Percentiles rank a stretch among this genome's conserved stretches.
These are phyloP conservation scores for Chloroceryle aenea DNA, from an alignment of 2,113 vertebrate genomes.

Conservation along the genomic window DNA sequence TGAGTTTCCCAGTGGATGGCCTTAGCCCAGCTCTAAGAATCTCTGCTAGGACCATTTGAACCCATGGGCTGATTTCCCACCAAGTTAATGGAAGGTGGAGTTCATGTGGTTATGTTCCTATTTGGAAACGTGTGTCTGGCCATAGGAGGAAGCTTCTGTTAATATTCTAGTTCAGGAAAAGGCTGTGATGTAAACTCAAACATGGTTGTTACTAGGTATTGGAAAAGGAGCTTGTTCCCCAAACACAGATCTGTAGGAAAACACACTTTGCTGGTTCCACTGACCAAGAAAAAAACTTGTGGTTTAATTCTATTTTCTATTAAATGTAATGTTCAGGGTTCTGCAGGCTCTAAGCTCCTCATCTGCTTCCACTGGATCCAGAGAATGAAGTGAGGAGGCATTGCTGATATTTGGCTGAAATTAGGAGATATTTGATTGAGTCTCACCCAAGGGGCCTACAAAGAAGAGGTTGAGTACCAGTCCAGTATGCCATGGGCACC, in stretches of 20 bases:
- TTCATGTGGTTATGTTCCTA: background rate
- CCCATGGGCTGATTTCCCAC: background rate
- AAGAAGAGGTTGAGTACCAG: background rate
- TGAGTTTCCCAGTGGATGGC: background rate
- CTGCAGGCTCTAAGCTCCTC: background rate
- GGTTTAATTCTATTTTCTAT: background rate
- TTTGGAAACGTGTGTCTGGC: conserved; percentile 25
- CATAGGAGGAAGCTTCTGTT: background rate
- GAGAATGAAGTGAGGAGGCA: background rate
- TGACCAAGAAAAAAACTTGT: background rate
- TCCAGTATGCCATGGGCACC: background rate
- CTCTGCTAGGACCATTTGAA: background rate
- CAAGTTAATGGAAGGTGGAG: background rate
- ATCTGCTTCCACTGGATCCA: background rate
- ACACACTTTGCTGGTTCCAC: background rate
- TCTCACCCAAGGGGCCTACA: background rate
- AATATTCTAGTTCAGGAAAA: background rate
- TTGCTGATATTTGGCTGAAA: background rate
- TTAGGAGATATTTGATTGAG: background rate
- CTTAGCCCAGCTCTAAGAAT: background rate
- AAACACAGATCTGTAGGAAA: background rate
- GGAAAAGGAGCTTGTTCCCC: background rate
- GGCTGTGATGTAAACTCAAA: background rate
- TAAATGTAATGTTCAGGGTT: background rate
- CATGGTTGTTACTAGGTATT: background rate